These are phyloP conservation scores for Glareola pratincola DNA, from an alignment of 2,113 vertebrate genomes.

Conservation along the genomic window DNA sequence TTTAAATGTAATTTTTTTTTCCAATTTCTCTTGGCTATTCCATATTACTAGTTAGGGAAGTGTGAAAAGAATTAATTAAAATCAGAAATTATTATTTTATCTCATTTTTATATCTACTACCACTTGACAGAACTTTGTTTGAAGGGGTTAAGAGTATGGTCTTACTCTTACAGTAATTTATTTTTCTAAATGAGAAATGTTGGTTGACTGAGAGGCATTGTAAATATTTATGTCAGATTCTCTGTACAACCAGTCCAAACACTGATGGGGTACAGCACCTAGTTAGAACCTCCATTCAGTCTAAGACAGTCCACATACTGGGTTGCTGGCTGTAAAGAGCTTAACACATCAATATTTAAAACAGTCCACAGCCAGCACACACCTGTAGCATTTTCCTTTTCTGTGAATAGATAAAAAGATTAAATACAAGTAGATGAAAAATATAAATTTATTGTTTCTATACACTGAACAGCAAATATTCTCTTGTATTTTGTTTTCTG, in stretches of 20 bases:
- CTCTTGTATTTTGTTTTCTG: neutral
- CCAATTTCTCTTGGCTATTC: neutral
- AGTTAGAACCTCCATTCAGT: neutral
- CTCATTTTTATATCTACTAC: neutral
- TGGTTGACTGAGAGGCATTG: neutral
- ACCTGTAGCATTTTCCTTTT: neutral
- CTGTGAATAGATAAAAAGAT: neutral
- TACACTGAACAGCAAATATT: neutral
- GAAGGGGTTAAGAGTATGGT: neutral
- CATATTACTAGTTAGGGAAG: neutral
- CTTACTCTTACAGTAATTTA: neutral
- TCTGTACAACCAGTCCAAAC: neutral
- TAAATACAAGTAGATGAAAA: neutral
- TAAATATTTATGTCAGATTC: neutral
- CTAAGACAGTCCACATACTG: neutral
- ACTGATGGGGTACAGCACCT: neutral
- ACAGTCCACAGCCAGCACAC: neutral
- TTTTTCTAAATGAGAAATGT: neutral
- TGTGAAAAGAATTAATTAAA: neutral
- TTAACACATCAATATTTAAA: neutral
- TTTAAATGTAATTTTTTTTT: neutral
- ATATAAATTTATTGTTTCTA: neutral
- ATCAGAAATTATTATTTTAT: neutral
- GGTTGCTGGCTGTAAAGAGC: neutral
- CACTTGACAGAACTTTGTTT: neutral